These are phyloP conservation scores for Tuta absoluta DNA, from an alignment of 2,888 invertebrate species.

Conservation along the genomic window DNA sequence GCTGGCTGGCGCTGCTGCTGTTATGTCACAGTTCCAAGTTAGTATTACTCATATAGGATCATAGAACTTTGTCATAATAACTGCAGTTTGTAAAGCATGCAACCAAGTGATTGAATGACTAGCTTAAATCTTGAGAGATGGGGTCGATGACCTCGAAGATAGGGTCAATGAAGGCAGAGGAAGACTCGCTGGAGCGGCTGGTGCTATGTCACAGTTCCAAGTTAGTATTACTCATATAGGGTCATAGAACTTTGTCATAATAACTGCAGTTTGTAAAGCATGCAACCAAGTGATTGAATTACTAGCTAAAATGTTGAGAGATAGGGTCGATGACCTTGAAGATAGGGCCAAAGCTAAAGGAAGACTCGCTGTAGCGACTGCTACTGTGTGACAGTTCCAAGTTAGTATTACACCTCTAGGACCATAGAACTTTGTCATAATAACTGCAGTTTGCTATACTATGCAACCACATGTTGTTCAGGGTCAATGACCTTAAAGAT, in stretches of 20 bases:
- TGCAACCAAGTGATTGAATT: slow-evolving; percentile 87
- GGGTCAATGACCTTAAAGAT: slow-evolving; percentile 88
- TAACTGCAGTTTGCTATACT: slow-evolving; percentile 80
- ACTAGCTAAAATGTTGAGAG: slow-evolving; percentile 88
- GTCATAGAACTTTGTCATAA: neutral
- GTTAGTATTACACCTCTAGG: too few species aligned
- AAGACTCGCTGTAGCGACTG: slow-evolving; percentile 82
- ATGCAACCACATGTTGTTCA: too few species aligned
- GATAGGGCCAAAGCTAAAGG: slow-evolving; percentile 88
- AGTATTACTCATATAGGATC: slow-evolving; percentile 28
- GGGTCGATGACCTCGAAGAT: slow-evolving; percentile 88
- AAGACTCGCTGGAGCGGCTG: slow-evolving; percentile 91
- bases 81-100: slow-evolving; percentile 58
- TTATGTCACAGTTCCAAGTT: slow-evolving; percentile 91
- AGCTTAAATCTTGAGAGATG: slow-evolving; percentile 87
- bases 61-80: neutral
- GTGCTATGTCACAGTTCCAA: slow-evolving; percentile 92
- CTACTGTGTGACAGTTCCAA: too few species aligned
- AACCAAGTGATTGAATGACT: slow-evolving; percentile 87
- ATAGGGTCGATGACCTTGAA: slow-evolving; percentile 88
- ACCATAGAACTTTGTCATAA: slow-evolving; percentile 45
- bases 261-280: neutral
- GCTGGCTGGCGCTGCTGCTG: too few species aligned
- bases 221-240: slow-evolving; percentile 52
- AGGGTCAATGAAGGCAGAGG: slow-evolving; percentile 90